Conservation (phyloP, 2,113 vertebrate genomes). For the Calypte anna region DNA sequence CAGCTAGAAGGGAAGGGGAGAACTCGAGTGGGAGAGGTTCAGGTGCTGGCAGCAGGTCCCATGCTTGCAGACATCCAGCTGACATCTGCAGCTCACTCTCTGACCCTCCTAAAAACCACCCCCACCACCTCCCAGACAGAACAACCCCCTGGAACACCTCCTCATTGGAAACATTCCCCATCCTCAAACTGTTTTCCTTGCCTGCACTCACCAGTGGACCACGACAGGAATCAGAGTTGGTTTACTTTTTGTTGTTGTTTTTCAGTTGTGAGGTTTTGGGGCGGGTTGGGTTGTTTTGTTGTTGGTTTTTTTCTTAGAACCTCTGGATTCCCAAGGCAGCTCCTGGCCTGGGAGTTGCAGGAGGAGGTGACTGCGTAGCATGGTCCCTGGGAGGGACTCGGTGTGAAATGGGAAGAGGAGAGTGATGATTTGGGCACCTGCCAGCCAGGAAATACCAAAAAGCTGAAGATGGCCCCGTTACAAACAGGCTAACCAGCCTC, state of each 20-base stretch:
- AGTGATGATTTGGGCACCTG: not conserved
- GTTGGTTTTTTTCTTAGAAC: not conserved
- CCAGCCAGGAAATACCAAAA: constrained; percentile 60
- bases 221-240: not conserved
- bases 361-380: not conserved
- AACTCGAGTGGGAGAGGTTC: not conserved
- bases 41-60: not conserved
- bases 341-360: not conserved
- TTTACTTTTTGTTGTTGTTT: accelerated
- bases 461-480: constrained; percentile 32
- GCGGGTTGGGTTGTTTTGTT: too few relatives aligned
- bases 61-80: not conserved
- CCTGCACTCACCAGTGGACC: not conserved
- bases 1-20: not conserved
- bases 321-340: not conserved
- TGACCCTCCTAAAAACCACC: not conserved
- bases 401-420: not conserved
- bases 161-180: not conserved
- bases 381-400: not conserved
- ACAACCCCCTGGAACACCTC: not conserved
- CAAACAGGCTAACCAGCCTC: constrained; percentile 65
- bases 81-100: not conserved
- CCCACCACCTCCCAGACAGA: not conserved
- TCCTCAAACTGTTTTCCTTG: not conserved
- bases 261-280: not conserved